A percentile compares a stretch with the other conserved stretches of the same genome.
Conservation (phyloP, 2,113 vertebrate genomes). For the Murina feae region DNA sequence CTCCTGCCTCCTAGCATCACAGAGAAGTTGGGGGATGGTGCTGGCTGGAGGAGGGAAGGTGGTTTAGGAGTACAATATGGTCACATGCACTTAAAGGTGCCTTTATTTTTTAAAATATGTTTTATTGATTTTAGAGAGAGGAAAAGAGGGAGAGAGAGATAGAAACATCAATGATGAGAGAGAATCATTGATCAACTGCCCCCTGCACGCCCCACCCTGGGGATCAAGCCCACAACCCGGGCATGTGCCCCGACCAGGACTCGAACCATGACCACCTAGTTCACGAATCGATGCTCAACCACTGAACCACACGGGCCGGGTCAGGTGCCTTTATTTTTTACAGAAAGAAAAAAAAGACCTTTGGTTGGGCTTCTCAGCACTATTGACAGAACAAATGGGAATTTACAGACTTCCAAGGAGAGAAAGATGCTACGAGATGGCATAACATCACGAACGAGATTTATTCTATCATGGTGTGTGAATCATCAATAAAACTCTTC, state of each 20-base stretch:
- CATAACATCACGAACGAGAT: not conserved
- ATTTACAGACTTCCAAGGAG: not conserved
- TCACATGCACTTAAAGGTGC: not conserved
- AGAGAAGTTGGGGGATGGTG: not conserved
- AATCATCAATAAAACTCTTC: not conserved
- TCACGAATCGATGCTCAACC: no score
- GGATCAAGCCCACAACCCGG: no score
- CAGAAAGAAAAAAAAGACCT: not conserved
- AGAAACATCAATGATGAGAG: not conserved
- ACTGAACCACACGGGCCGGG: not conserved
- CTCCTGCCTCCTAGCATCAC: not conserved
- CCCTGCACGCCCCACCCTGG: no score
- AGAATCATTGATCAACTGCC: no score
- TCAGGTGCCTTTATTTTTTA: not conserved
- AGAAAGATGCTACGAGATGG: not conserved
- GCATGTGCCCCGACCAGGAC: no score
- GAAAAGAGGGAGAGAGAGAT: no score
- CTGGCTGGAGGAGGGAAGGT: not conserved
- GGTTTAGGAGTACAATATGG: not conserved
- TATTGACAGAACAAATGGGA: not conserved
- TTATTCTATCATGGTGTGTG: not conserved
- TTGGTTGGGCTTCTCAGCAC: not conserved
- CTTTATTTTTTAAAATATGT: not conserved
- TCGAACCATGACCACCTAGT: no score
- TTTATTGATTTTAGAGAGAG: no score